A percentile compares a stretch with the other conserved stretches of the same genome.
phyloP scores from a whole-genome alignment of 2,113 vertebrate species.

The Chloroceryle aenea region DNA sequence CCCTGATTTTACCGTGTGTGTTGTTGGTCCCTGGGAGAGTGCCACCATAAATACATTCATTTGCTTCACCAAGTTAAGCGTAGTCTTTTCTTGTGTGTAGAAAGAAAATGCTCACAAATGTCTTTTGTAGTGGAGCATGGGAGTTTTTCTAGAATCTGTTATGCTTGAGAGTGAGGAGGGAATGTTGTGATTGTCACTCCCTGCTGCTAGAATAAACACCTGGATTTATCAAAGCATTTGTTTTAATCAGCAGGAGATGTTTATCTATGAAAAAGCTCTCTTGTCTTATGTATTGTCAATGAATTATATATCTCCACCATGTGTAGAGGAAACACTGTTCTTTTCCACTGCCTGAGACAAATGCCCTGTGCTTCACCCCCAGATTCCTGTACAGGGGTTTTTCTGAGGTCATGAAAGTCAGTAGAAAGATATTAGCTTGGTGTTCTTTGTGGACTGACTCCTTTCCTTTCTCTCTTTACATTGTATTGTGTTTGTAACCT shows the following conservation, averaged over 20 bases:
- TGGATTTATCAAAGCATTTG: conserved; percentile 14
- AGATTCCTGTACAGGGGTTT: neutral
- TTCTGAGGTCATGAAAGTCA: neutral
- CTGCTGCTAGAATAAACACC: conserved; percentile 22
- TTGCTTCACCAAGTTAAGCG: neutral
- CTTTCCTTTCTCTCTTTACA: neutral
- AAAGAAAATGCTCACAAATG: neutral
- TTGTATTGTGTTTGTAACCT: neutral
- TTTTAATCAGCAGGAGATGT: conserved; percentile 12
- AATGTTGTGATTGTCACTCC: conserved; percentile 1
- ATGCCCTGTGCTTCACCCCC: neutral
- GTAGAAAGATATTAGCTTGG: neutral
- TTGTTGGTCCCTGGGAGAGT: neutral
- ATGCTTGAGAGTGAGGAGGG: neutral
- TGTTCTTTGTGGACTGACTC: neutral
- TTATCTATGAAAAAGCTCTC: neutral
- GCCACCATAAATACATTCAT: neutral
- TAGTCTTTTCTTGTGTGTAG: neutral
- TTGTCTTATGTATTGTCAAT: neutral
- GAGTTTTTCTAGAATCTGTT: neutral
- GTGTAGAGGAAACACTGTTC: neutral
- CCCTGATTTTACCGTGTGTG: neutral
- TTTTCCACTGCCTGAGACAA: neutral
- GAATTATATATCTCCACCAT: neutral
- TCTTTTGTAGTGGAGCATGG: neutral